Conservation (phyloP, 2,113 vertebrate genomes). For the Quiscalus mexicanus region DNA sequence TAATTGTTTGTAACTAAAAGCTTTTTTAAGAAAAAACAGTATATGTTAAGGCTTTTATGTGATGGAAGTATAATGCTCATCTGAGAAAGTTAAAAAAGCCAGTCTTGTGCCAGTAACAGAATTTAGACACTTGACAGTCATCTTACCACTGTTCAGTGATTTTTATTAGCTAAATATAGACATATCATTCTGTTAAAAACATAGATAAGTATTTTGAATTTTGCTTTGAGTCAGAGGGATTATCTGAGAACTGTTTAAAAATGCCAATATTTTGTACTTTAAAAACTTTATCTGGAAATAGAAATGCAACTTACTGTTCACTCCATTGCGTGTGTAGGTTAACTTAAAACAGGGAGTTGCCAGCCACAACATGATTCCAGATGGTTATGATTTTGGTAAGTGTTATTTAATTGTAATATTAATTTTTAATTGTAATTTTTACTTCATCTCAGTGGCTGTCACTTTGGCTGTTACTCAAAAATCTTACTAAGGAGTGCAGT, state of each 20-base stretch:
- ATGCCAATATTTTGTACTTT: background rate
- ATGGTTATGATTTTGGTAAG: constrained; percentile 92
- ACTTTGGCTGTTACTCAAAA: background rate
- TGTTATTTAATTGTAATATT: background rate
- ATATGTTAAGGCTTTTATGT: background rate
- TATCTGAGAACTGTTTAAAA: background rate
- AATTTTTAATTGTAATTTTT: background rate
- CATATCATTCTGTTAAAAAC: background rate
- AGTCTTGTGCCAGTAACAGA: background rate
- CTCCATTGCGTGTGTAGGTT: constrained; percentile 66
- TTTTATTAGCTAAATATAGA: background rate
- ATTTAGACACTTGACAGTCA: background rate
- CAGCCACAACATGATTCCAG: constrained; percentile 64
- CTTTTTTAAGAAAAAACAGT: background rate
- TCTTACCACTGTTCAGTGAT: background rate
- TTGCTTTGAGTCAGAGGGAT: background rate
- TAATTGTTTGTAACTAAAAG: background rate
- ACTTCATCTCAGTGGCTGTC: background rate
- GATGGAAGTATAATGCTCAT: background rate
- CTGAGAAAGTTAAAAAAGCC: background rate
- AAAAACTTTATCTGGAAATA: background rate
- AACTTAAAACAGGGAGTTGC: constrained; percentile 85
- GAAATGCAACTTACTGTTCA: background rate
- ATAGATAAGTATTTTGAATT: background rate
- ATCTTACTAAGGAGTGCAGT: background rate